A percentile compares a stretch with the other conserved stretches of the same genome.
phyloP scores from a whole-genome alignment of 2,113 vertebrate genomes.

The Lophius piscatorius region DNA sequence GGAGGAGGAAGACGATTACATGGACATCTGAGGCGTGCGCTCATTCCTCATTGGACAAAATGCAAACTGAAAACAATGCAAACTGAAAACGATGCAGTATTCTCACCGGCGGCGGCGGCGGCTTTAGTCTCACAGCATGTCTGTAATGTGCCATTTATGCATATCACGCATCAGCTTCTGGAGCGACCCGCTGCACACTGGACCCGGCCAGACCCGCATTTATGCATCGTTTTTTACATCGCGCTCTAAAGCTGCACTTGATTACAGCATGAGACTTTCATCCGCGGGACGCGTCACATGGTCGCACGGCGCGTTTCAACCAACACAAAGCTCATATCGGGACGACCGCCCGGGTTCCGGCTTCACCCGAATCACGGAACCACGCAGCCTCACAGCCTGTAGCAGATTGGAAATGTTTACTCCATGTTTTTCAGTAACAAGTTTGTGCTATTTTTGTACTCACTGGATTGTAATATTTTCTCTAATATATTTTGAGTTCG shows the following conservation, averaged over 20 bases:
- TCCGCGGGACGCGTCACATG: not conserved
- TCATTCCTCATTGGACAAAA: not conserved
- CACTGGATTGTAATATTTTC: constrained; percentile 45
- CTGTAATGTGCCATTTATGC: constrained; percentile 63
- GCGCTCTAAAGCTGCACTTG: constrained; percentile 49
- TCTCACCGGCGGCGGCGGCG: constrained; percentile 13
- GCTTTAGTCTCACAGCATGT: constrained; percentile 50
- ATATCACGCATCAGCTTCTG: constrained; percentile 43
- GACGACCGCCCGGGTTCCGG: constrained; percentile 34
- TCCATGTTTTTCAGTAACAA: constrained; percentile 58
- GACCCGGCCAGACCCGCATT: constrained; percentile 30
- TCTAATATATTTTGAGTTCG: constrained; percentile 17
- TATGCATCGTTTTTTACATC: constrained; percentile 33
- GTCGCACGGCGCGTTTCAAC: constrained; percentile 8
- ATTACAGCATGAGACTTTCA: constrained; percentile 32
- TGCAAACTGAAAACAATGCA: too few species aligned
- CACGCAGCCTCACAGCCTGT: constrained; percentile 62
- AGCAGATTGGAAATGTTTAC: constrained; percentile 79
- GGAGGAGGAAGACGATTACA: constrained; percentile 83
- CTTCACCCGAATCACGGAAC: too few species aligned
- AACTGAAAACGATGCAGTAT: too few species aligned
- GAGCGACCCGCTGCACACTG: constrained; percentile 22
- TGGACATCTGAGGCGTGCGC: constrained; percentile 87
- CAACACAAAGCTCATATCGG: constrained; percentile 11
- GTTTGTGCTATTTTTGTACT: constrained; percentile 67